Base-by-base conservation (phyloP, 2,888 invertebrate genomes). In the Charanyca ferruginea region DNA sequence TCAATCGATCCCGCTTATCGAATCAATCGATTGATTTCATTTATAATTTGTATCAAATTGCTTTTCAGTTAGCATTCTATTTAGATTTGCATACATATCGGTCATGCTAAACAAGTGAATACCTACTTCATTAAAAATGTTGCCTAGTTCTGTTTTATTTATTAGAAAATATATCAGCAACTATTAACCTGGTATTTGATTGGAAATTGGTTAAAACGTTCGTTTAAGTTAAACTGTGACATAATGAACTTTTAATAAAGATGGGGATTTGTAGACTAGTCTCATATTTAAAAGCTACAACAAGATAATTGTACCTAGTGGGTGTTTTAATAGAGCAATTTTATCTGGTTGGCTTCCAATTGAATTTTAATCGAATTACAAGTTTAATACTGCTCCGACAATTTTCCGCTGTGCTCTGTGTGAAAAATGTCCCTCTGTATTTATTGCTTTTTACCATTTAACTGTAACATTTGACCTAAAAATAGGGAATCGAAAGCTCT, bases 11-110 rank as follows among this genome's bases (percentile, higher is more conserved):
- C 52, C 48, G 66, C 71, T 80, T 79, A 79, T 68, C 73, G 25
- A 41, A 52, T 51, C 54, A n/a, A 72, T 82, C 66, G 48, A 78
- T 81, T 68, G 70, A 75, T 75, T 73, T 70, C 63, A 71, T 69
- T 73, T 60, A 73, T 75, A 80, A 77, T 74, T 76, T 64, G 62
- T 64, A 64, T 77, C 48, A 74, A 69, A 77, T 74, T 73, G 77
- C 52, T 53, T 81, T 62, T 49, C 67, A 59, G 67, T 72, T 66
- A 79, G 57, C 61, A 53, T 66, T 57, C 67, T 58, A 80, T 75
- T 81, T 79, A 49, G 23, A 81, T 80, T 80, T 79, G 68, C 77
- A 79, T 81, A 59, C 55, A 32, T 73, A 80, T 73, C 73, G 47
- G 65, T 63, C 59, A 64, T 45, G 55, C 22, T 71, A 57, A 61